Evolutionary conservation across 2,113 vertebrate species (phyloP).

Genomic region (Myodes glareolus): DNA sequence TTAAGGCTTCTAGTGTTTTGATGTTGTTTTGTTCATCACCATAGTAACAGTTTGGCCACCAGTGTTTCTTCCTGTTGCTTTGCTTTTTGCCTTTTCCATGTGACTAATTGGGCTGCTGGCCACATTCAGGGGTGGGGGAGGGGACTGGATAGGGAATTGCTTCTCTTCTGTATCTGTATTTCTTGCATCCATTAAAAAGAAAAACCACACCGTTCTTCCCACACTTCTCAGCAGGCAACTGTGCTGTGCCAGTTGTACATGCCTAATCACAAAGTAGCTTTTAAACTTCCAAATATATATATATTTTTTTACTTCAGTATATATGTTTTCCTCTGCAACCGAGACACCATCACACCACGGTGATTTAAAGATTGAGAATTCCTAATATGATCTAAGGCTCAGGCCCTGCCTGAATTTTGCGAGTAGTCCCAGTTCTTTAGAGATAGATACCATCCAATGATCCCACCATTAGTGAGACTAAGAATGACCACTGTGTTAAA

Average conservation of each 20-base stretch:
- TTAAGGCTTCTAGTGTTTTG: constrained; percentile 69
- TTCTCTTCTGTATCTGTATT: constrained; percentile 50
- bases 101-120: constrained; percentile 63
- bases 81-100: constrained; percentile 57
- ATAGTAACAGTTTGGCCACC: constrained; percentile 67
- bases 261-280: constrained; percentile 36
- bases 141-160: constrained; percentile 24
- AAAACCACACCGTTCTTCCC: background rate
- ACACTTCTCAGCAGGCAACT: constrained; percentile 53
- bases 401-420: background rate
- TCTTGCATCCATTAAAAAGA: constrained; percentile 35
- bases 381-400: constrained; percentile 10
- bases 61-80: constrained; percentile 53
- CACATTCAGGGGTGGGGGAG: background rate
- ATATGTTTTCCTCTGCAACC: background rate
- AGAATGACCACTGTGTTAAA: background rate
- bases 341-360: background rate
- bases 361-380: constrained; percentile 29
- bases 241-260: constrained; percentile 46
- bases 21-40: constrained; percentile 71
- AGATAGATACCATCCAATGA: background rate
- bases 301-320: background rate
- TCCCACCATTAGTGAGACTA: background rate
- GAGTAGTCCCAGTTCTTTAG: background rate
- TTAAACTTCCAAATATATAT: constrained; percentile 45